phyloP scores from a whole-genome alignment of 2,888 invertebrate genomes.

The Ferdinandea cuprea region DNA sequence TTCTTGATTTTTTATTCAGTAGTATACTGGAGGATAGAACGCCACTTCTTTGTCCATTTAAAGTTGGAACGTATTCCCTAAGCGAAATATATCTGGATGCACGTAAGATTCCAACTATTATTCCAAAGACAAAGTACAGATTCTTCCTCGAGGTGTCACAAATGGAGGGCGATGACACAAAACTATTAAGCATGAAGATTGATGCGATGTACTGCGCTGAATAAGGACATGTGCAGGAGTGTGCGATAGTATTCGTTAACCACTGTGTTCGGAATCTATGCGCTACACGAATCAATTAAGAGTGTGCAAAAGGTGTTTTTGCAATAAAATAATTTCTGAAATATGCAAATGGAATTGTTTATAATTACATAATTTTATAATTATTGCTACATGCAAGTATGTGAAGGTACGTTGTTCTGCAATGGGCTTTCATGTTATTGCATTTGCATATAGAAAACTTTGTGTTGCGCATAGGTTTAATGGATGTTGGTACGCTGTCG shows the following conservation, averaged over 20 bases:
- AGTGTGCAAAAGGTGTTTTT: slow-evolving; percentile 43
- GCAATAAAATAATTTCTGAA: slow-evolving; percentile 58
- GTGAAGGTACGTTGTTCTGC: slow-evolving; percentile 69
- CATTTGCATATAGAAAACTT: slow-evolving; percentile 55
- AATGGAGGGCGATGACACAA: slow-evolving; percentile 50
- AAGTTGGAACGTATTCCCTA: slow-evolving; percentile 26
- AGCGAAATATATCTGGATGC: slow-evolving; percentile 34
- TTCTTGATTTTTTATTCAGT: slow-evolving; percentile 44
- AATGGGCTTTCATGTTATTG: slow-evolving; percentile 17
- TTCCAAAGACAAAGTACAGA: slow-evolving; percentile 39
- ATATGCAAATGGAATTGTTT: slow-evolving; percentile 69
- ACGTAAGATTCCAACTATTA: slow-evolving; percentile 3
- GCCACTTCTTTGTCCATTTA: slow-evolving; percentile 42
- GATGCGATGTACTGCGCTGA: slow-evolving; percentile 10
- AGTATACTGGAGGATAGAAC: slow-evolving; percentile 4
- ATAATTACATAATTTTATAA: slow-evolving; percentile 65
- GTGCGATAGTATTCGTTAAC: not conserved
- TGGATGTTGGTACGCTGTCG: slow-evolving; percentile 38
- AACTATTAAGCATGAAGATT: slow-evolving; percentile 53
- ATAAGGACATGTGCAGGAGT: not conserved
- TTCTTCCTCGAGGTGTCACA: slow-evolving; percentile 53
- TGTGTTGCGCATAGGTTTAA: slow-evolving; percentile 32
- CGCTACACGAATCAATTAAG: slow-evolving; percentile 58
- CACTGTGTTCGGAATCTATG: slow-evolving; percentile 9
- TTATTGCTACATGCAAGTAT: slow-evolving; percentile 52